A percentile compares a stretch with the other conserved stretches of the same genome.
Conservation (phyloP, 2,113 vertebrate genomes). For the Pituophis catenifer region DNA sequence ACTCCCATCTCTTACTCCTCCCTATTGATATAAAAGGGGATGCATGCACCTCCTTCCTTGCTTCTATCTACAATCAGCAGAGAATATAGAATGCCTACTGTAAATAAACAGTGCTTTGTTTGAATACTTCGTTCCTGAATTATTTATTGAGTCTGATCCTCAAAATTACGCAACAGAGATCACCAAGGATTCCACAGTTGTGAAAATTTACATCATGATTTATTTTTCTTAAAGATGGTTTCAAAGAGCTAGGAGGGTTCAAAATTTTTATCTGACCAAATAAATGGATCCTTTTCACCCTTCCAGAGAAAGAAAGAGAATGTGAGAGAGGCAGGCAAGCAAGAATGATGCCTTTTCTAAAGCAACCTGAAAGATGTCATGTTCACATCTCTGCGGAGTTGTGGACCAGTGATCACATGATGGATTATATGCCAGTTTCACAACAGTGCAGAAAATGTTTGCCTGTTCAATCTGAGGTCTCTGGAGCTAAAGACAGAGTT, state of each 20-base stretch:
- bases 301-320: neutral
- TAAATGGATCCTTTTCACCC: neutral
- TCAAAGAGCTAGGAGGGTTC: neutral
- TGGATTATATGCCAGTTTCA: conserved; percentile 20
- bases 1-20: too few species aligned
- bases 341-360: conserved; percentile 9
- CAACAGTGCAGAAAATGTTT: conserved; percentile 17
- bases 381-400: neutral
- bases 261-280: neutral
- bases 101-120: too few species aligned
- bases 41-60: too few species aligned
- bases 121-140: too few species aligned
- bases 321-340: neutral
- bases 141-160: too few species aligned
- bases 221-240: neutral
- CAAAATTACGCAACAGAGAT: too few species aligned
- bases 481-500: neutral
- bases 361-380: conserved; percentile 21
- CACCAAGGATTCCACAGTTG: neutral
- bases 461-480: neutral
- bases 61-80: too few species aligned
- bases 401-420: conserved; percentile 12
- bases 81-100: too few species aligned
- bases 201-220: neutral
- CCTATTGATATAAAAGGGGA: too few species aligned